Evolutionary conservation across 2,888 invertebrate genomes (phyloP).

Genomic region (Leistus spinibarbis): DNA sequence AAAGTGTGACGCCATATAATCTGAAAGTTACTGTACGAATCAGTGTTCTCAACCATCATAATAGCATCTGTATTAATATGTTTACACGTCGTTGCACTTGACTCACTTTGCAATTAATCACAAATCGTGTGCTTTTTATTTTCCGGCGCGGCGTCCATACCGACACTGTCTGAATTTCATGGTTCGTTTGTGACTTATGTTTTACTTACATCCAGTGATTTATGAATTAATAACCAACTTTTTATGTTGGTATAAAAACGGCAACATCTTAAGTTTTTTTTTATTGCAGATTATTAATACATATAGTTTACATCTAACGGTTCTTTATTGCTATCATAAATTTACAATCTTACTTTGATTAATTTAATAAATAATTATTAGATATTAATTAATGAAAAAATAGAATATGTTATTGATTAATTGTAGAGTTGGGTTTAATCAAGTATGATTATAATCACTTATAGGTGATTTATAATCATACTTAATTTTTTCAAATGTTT

Average conservation of each 20-base stretch:
- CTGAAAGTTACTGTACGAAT: too few species aligned
- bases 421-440: neutral
- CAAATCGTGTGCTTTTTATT: neutral
- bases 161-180: neutral
- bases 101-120: neutral
- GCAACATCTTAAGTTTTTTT: neutral
- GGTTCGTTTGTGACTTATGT: slow-evolving; percentile 4
- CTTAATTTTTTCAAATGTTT: too few species aligned
- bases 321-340: slow-evolving; percentile 4
- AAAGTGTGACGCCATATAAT: too few species aligned
- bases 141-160: neutral
- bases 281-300: neutral
- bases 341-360: neutral
- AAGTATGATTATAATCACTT: neutral
- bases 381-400: neutral
- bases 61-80: slow-evolving; percentile 17
- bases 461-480: too few species aligned
- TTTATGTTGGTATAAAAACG: neutral
- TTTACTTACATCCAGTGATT: neutral
- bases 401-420: neutral
- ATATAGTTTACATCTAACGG: neutral
- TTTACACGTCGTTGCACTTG: slow-evolving; percentile 24
- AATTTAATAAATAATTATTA: neutral
- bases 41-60: neutral
- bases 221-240: neutral